These are phyloP conservation scores for Pelvicachromis taeniatus DNA, from an alignment of 2,113 vertebrate species.

Conservation along the genomic window DNA sequence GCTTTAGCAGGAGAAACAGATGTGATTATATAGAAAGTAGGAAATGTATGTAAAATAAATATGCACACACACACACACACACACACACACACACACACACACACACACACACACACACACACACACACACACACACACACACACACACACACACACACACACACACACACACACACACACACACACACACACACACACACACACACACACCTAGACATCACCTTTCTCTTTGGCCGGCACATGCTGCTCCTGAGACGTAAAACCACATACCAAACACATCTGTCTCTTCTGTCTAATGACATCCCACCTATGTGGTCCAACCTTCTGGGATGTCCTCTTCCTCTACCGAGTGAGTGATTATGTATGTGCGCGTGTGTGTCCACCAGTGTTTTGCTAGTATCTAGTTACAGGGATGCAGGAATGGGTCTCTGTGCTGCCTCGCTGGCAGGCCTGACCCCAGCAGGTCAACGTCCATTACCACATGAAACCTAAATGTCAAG, in stretches of 20 bases:
- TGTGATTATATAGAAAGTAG: too few relatives aligned
- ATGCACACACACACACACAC: too few relatives aligned
- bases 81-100: too few relatives aligned
- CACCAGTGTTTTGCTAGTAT: conserved; percentile 62
- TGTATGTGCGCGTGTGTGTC: conserved; percentile 14
- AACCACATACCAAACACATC: conserved; percentile 43
- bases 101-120: too few relatives aligned
- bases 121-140: too few relatives aligned
- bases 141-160: too few relatives aligned
- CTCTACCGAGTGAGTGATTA: conserved; percentile 37
- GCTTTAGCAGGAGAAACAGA: too few relatives aligned
- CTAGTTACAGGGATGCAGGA: conserved; percentile 61
- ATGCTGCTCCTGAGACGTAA: neutral
- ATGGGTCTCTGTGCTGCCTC: conserved; percentile 49
- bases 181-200: too few relatives aligned
- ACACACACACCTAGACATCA: neutral
- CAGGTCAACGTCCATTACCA: conserved; percentile 69
- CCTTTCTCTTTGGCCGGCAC: neutral
- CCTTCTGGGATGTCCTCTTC: conserved; percentile 47
- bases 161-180: too few relatives aligned
- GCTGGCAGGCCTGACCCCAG: conserved; percentile 62
- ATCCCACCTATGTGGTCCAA: conserved; percentile 53
- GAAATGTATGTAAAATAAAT: too few relatives aligned
- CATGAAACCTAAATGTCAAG: conserved; percentile 68
- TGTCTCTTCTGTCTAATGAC: conserved; percentile 37